Evolutionary conservation across 1,140 invertebrate species (phyloP).

Genomic region (Drosophila kikkawai): DNA sequence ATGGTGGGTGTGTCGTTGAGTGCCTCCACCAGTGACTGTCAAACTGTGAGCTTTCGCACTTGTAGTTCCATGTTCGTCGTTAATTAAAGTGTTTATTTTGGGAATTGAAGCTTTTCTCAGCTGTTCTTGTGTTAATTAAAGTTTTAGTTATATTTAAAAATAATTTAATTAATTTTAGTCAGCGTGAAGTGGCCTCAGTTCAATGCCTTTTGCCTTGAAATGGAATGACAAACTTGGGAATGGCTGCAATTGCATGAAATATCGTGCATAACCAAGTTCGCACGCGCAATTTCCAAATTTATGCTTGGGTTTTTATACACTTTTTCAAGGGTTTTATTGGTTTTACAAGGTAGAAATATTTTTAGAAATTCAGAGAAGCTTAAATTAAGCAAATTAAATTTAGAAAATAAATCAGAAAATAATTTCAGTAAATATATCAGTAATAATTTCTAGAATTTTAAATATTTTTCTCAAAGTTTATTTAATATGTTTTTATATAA

Average conservation of each 20-base stretch:
- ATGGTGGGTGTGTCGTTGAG: conserved; percentile 42
- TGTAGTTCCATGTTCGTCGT: background rate
- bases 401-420: too few relatives aligned
- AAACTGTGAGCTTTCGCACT: conserved; percentile 51
- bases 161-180: background rate
- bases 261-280: conserved; percentile 68
- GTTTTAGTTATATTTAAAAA: conserved; percentile 3
- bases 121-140: conserved; percentile 9
- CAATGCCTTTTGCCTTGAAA: conserved; percentile 19
- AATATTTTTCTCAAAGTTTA: too few relatives aligned
- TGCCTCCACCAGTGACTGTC: conserved; percentile 7
- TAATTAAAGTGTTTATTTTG: conserved; percentile 19
- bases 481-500: too few relatives aligned
- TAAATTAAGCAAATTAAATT: background rate
- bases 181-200: conserved; percentile 8
- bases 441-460: too few relatives aligned
- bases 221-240: conserved; percentile 30
- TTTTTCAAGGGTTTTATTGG: background rate
- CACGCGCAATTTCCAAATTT: conserved; percentile 68
- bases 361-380: too few relatives aligned
- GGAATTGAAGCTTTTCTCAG: background rate
- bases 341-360: background rate
- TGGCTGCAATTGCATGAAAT: conserved; percentile 49
- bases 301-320: conserved; percentile 14
- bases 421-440: background rate